Evolutionary conservation across 1,140 invertebrate genomes (phyloP).

Genomic region (Bombus polaris): DNA sequence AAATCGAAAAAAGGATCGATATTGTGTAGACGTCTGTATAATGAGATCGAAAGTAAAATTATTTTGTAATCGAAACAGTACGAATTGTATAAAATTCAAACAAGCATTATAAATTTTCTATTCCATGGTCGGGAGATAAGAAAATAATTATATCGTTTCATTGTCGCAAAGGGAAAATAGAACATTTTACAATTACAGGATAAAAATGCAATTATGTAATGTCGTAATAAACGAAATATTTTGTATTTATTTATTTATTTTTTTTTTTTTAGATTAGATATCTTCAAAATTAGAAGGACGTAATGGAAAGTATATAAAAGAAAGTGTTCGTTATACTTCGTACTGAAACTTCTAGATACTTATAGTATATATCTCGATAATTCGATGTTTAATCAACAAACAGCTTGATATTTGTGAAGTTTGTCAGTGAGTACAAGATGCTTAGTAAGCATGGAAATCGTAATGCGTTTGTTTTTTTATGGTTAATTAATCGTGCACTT

Average conservation of each 20-base stretch:
- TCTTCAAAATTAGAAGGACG: neutral
- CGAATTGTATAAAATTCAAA: neutral
- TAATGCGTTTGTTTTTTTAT: slow-evolving; percentile 39
- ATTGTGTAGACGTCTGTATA: too few species aligned
- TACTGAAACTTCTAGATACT: neutral
- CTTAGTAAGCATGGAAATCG: slow-evolving; percentile 19
- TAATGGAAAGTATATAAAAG: neutral
- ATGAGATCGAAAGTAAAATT: too few species aligned
- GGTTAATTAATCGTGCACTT: slow-evolving; percentile 54
- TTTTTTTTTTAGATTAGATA: neutral
- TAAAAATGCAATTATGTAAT: neutral
- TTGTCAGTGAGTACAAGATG: too few species aligned
- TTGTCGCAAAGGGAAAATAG: too few species aligned
- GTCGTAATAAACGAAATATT: neutral
- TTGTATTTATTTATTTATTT: neutral
- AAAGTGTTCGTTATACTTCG: neutral
- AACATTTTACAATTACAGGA: neutral
- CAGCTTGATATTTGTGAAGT: neutral
- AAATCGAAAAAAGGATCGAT: too few species aligned
- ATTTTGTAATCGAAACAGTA: too few species aligned
- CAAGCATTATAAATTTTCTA: neutral
- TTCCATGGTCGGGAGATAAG: neutral
- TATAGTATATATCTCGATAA: neutral
- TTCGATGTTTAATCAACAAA: neutral
- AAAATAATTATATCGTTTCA: neutral